Conservation (phyloP, 2,888 invertebrate species). For the Cremastinae sp. region DNA sequence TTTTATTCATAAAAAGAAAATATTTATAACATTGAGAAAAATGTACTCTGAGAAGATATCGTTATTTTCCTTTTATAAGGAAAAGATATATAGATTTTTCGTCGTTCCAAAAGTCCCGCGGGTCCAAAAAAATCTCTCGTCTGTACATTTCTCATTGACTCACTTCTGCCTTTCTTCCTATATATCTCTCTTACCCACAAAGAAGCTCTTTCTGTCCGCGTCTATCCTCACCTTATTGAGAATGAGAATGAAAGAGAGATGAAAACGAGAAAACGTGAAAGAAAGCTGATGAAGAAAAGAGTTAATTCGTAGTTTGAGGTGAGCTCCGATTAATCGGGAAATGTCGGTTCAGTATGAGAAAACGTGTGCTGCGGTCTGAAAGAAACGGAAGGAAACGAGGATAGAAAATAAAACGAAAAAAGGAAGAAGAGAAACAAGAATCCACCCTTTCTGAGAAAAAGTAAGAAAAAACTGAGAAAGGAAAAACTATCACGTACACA, state of each 20-base stretch:
- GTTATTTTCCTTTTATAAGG: neutral
- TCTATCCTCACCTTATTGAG: conserved; percentile 15
- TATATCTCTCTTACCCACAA: conserved; percentile 19
- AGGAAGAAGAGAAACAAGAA: conserved; percentile 12
- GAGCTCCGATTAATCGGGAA: conserved; percentile 54
- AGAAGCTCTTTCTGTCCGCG: neutral
- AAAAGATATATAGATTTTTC: conserved; percentile 17
- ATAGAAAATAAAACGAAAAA: conserved; percentile 2
- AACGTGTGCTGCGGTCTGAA: conserved; percentile 46
- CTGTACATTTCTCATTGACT: conserved; percentile 9
- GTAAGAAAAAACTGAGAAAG: conserved; percentile 8
- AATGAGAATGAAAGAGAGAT: conserved; percentile 34
- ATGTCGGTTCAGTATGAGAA: conserved; percentile 42
- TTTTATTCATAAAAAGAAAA: no score
- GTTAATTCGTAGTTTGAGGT: conserved; percentile 30
- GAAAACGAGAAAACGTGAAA: neutral
- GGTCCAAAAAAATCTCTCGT: conserved; percentile 33
- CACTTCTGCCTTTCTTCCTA: conserved; percentile 6
- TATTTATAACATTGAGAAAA: no score
- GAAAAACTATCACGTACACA: conserved; percentile 38
- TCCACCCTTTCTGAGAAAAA: conserved; percentile 41
- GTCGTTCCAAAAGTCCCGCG: conserved; percentile 51
- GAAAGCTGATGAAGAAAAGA: conserved; percentile 8
- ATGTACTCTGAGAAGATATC: no score
- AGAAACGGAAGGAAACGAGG: conserved; percentile 21